Percentiles rank a stretch among this genome's conserved stretches.
These are phyloP conservation scores for Triplophysa dalaica DNA, from an alignment of 2,113 vertebrate species.

Conservation along the genomic window DNA sequence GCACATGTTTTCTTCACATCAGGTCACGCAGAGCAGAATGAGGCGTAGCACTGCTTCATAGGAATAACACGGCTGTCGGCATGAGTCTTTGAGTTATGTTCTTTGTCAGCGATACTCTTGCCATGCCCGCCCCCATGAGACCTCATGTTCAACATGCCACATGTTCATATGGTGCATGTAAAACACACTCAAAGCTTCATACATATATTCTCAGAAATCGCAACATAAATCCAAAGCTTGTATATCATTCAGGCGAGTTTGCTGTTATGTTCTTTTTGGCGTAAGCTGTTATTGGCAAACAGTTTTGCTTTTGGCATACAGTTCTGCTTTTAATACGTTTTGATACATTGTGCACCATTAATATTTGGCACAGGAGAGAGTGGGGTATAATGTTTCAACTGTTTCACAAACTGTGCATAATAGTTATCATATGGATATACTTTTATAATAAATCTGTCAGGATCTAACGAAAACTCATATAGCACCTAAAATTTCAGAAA, in stretches of 20 bases:
- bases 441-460: no score
- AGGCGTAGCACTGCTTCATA: background rate
- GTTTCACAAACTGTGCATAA: background rate
- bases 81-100: constrained; percentile 38
- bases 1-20: background rate
- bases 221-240: background rate
- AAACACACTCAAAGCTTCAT: background rate
- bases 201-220: background rate
- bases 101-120: constrained; percentile 24
- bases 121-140: background rate
- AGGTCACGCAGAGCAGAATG: background rate
- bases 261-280: background rate
- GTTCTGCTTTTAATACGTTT: background rate
- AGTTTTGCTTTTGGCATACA: background rate
- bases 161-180: constrained; percentile 35
- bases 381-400: no score
- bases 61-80: constrained; percentile 35
- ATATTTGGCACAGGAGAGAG: background rate
- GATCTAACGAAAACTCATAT: no score
- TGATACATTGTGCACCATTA: no score
- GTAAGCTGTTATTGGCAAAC: background rate
- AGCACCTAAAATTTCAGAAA: no score
- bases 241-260: no score
- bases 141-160: constrained; percentile 37
- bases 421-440: no score